Base-by-base conservation (phyloP, 2,888 invertebrate species). In the Stegana nigrithorax region DNA sequence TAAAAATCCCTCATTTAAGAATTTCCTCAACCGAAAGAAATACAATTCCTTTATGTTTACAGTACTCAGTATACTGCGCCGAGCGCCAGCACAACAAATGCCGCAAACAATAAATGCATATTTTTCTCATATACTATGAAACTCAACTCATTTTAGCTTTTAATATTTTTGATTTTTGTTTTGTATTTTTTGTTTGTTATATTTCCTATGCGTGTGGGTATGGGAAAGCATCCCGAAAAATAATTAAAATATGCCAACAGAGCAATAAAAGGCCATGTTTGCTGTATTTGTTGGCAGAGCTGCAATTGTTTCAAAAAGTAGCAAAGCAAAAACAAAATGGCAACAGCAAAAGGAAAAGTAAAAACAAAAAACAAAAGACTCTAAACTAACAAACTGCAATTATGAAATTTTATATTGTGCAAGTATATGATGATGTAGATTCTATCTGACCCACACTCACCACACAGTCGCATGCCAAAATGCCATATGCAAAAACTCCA, bases 381-480 rank as follows among this genome's bases (percentile, higher is more conserved):
- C n/a, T 21, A 50, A 51, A 32, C 32, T 55, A 55, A 55, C 32
- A 55, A 67, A 70, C 68, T 78, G 73, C 76, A 80, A 80, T 76
- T 76, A 80, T 76, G 80, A 76, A 80, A 76, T 78, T 78, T 75
- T 70, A 76, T 78, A 76, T 68, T 79, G 12, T n/a, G 3, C 6
- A n/a, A n/a, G n/a, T 19, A 12, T 25, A 29, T 61, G 61, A 45
- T 57, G 50, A 47, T 4, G 57, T 25, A 19, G n/a, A n/a, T n/a
- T n/a, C n/a, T n/a, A n/a, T n/a, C n/a, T n/a, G n/a, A n/a, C n/a
- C n/a, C n/a, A n/a, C n/a, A n/a, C n/a, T n/a, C n/a, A n/a, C n/a
- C n/a, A n/a, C n/a, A n/a, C n/a, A n/a, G n/a, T n/a, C n/a, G n/a
- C n/a, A n/a, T n/a, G n/a, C n/a, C n/a, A n/a, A n/a, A n/a, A n/a